Evolutionary conservation across 92 coral and sea anemone genomes (phyloP), one percentile per base, ranked within the genome.

Genomic region (Meandrina meandrites): DNA sequence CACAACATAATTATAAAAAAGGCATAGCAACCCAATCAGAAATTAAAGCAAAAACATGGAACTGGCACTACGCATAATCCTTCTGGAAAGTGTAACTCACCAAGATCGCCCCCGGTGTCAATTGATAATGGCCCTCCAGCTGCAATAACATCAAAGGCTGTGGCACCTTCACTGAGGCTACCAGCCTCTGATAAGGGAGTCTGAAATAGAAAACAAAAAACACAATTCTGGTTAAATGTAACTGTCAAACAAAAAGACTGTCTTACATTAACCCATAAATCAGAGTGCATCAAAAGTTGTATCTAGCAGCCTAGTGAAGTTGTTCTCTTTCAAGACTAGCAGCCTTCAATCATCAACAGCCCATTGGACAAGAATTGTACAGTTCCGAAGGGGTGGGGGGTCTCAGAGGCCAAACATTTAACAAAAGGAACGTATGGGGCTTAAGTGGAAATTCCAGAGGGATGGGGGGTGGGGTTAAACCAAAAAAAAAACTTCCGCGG

Each of bases 141-240:
- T 79, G 99, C 98, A 80, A 97, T 97, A 19, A 95, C 99, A 78
- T 97, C 98, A 81, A 97, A 97, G 42, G 96, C 93, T 50, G 93
- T 86, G 34, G 97, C 95, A 18, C 93, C 97, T 81, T 96, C 99
- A 81, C 91, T 92, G 13, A 80, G 87, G 78, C 94, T 93, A 17
- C 98, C 95, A 91, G 94, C 76, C n/a, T 97, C 98, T 66, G 94
- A 90, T 35, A 93, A 70, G 13, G 96, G 98, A 75, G 99, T 95
- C 99, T 97, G 84, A 67, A 77, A 60, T 24, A 66, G 14, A 36
- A 8, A 48, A 60, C 30, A 66, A 24, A 36, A 8, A 48, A 36
- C 4, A 37, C 14, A 19, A 34, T 73, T 30, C 51, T 37, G 28
- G 5, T 34, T 18, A 40, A 73, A 36, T 15, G 21, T 5, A 34